These are phyloP conservation scores for Syngnathus acus DNA, from an alignment of 2,797 vertebrate genomes.

Conservation along the genomic window DNA sequence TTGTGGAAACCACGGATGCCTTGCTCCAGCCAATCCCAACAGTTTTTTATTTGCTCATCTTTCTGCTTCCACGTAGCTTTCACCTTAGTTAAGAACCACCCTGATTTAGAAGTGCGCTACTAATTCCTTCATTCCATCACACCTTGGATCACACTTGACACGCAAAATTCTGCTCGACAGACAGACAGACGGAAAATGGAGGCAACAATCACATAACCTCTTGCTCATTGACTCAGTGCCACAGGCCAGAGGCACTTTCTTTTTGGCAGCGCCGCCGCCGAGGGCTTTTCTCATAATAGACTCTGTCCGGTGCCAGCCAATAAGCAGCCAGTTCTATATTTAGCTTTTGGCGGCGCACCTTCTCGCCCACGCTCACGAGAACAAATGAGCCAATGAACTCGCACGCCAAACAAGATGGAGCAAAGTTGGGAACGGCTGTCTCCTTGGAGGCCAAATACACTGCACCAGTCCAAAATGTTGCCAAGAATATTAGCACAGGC, in stretches of 20 bases:
- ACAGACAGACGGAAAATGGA: constrained; percentile 1
- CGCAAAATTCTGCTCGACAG: background rate
- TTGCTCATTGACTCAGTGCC: constrained; percentile 1
- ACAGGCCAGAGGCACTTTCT: constrained; percentile 5
- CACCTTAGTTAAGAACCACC: too few relatives aligned
- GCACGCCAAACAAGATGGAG: constrained; percentile 55
- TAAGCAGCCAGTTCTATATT: constrained; percentile 55
- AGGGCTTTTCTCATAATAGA: constrained; percentile 25
- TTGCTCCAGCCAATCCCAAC: background rate
- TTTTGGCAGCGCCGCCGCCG: constrained; percentile 13
- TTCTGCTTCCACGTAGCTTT: too few relatives aligned
- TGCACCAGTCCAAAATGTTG: constrained; percentile 12
- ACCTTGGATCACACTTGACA: background rate
- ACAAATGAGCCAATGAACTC: constrained; percentile 58
- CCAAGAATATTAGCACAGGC: constrained; percentile 3
- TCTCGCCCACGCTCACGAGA: constrained; percentile 57
- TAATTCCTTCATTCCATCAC: background rate
- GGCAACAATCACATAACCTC: background rate
- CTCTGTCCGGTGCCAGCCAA: constrained; percentile 39
- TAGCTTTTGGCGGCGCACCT: constrained; percentile 51
- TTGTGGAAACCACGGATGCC: background rate
- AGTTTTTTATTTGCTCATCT: background rate
- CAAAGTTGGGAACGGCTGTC: constrained; percentile 35
- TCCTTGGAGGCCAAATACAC: constrained; percentile 24
- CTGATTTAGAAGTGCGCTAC: background rate